Percentiles rank a stretch among this genome's conserved stretches.
These are phyloP conservation scores for Penaeus vannamei DNA, from an alignment of 1,140 invertebrate genomes.

Conservation along the genomic window DNA sequence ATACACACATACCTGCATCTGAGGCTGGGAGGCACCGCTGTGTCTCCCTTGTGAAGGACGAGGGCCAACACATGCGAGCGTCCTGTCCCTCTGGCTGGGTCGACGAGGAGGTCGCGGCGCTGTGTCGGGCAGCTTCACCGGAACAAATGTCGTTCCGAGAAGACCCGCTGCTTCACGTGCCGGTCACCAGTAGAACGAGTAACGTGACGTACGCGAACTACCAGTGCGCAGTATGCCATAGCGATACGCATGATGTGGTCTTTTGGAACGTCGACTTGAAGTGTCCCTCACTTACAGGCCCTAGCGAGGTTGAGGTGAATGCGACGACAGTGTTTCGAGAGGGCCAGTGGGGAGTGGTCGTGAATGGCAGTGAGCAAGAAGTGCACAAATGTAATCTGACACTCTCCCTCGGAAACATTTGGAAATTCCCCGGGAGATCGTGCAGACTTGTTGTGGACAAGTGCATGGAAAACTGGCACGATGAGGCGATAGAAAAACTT, in stretches of 20 bases:
- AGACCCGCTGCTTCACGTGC: constrained; percentile 37
- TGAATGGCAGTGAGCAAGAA: background rate
- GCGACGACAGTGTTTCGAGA: background rate
- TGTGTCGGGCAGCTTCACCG: constrained; percentile 9
- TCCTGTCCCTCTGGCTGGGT: constrained; percentile 5
- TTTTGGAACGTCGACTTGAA: constrained; percentile 27
- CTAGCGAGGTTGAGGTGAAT: background rate
- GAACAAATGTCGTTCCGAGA: background rate
- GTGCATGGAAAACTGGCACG: background rate
- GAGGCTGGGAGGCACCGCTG: background rate
- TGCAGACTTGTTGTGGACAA: background rate
- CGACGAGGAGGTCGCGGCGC: constrained; percentile 30
- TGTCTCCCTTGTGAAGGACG: background rate
- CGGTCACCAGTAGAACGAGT: constrained; percentile 3
- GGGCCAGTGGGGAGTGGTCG: background rate
- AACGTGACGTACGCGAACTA: background rate
- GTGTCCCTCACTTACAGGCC: background rate
- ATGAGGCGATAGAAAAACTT: background rate
- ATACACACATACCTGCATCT: too few relatives aligned
- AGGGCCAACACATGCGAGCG: constrained; percentile 5
- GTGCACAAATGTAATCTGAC: background rate
- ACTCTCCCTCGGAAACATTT: background rate
- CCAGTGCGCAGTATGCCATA: constrained; percentile 20
- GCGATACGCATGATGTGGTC: background rate
- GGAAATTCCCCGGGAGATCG: background rate